phyloP scores from a whole-genome alignment of 2,797 vertebrate genomes.

The Coregonus sp. region DNA sequence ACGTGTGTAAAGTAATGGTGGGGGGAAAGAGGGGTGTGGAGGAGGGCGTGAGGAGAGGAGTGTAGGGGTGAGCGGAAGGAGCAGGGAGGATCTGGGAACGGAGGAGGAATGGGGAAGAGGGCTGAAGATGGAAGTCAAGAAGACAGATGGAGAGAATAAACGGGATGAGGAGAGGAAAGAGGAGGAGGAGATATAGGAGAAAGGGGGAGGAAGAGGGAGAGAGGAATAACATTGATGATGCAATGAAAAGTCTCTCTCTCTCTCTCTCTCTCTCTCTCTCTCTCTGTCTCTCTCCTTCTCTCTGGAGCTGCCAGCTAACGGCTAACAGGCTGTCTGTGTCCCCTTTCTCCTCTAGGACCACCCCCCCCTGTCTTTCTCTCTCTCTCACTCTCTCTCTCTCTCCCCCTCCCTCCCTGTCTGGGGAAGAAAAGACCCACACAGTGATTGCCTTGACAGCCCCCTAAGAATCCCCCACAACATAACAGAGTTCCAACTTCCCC shows the following conservation, averaged over 20 bases:
- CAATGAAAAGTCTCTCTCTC: constrained; percentile 35
- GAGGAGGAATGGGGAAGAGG: background rate
- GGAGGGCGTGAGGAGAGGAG: background rate
- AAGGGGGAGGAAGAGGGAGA: constrained; percentile 32
- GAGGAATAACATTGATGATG: constrained; percentile 64
- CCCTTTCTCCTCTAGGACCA: constrained; percentile 61
- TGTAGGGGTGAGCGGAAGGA: background rate
- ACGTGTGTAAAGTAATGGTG: constrained; percentile 69
- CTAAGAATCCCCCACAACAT: constrained; percentile 64
- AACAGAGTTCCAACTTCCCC: constrained; percentile 38
- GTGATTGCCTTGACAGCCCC: constrained; percentile 79
- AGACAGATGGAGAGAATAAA: constrained; percentile 59
- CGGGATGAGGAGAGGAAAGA: constrained; percentile 49
- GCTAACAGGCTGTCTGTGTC: constrained; percentile 76
- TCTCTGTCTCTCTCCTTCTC: constrained; percentile 38
- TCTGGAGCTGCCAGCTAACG: constrained; percentile 73
- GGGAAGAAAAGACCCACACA: constrained; percentile 79
- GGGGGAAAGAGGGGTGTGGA: constrained; percentile 38
- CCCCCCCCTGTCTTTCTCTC: constrained; percentile 22
- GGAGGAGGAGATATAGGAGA: constrained; percentile 17
- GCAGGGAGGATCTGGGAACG: background rate
- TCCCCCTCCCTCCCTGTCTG: constrained; percentile 13
- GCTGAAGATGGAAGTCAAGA: constrained; percentile 57
- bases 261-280: background rate
- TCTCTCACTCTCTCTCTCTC: constrained; percentile 49